Conservation (phyloP, 2,797 vertebrate species). For the Enteromius treurensis region DNA sequence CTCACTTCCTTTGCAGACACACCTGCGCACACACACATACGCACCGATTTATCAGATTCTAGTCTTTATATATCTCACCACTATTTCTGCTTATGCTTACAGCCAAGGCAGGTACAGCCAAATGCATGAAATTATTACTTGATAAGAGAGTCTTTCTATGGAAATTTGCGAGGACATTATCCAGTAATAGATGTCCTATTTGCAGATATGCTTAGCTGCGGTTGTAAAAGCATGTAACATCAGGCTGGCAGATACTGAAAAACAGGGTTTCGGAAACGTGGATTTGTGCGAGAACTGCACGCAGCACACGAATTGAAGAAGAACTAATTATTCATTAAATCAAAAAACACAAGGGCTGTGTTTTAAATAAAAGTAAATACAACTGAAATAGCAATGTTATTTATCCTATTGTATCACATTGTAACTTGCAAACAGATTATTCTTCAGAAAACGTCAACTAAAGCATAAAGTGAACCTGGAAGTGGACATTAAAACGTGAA, state of each 20-base stretch:
- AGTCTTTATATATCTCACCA: conserved; percentile 23
- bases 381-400: too few species aligned
- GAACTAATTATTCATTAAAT: not conserved
- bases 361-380: too few species aligned
- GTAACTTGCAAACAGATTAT: not conserved
- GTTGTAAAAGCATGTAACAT: conserved; percentile 1
- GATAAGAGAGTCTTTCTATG: conserved; percentile 8
- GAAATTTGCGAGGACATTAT: not conserved
- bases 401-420: too few species aligned
- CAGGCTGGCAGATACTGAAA: not conserved
- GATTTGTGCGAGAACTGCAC: not conserved
- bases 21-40: conserved; percentile 18
- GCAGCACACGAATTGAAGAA: not conserved
- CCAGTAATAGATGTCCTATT: conserved; percentile 11
- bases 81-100: conserved; percentile 13
- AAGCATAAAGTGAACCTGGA: not conserved
- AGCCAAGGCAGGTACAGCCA: not conserved
- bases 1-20: conserved; percentile 23
- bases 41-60: conserved; percentile 4
- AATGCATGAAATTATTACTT: conserved; percentile 11
- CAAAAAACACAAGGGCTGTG: not conserved
- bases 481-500: too few species aligned
- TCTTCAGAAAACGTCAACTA: not conserved
- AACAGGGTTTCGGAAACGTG: not conserved
- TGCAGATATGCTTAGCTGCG: not conserved